Conservation (phyloP, 2,113 vertebrate genomes). For the Apodemus sylvaticus region DNA sequence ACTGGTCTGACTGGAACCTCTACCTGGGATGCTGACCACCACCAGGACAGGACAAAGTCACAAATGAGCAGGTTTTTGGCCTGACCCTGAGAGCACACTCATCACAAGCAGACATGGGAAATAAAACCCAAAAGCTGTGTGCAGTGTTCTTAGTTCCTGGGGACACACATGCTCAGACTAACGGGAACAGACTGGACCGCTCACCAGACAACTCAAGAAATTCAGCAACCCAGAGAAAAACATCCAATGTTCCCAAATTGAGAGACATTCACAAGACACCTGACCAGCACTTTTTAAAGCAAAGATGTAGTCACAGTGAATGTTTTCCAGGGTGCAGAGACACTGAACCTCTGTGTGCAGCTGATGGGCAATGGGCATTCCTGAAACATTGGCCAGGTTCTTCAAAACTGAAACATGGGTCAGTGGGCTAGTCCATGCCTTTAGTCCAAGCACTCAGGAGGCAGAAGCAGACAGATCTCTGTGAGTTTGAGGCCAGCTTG, state of each 20-base stretch:
- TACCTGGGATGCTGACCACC: not conserved
- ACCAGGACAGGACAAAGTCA: not conserved
- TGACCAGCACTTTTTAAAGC: not conserved
- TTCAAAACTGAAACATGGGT: not conserved
- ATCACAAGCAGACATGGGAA: not conserved
- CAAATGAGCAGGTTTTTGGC: not conserved
- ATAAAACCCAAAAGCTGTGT: not conserved
- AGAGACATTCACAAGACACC: not conserved
- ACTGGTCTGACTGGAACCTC: rapidly evolving
- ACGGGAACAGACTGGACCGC: rapidly evolving
- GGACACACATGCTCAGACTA: rapidly evolving
- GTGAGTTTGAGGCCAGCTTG: not conserved
- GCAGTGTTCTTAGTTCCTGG: rapidly evolving
- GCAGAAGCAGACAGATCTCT: not conserved
- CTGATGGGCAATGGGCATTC: rapidly evolving
- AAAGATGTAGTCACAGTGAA: not conserved
- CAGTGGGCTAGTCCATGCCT: not conserved
- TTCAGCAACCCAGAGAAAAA: rapidly evolving
- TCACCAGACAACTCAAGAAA: rapidly evolving
- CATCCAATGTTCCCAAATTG: not conserved
- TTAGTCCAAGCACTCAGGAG: not conserved
- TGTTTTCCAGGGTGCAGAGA: not conserved
- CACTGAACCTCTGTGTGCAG: rapidly evolving
- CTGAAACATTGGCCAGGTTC: not conserved
- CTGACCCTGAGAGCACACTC: not conserved